Conservation (phyloP, 2,888 invertebrate genomes). For the Eristalis tenax region DNA sequence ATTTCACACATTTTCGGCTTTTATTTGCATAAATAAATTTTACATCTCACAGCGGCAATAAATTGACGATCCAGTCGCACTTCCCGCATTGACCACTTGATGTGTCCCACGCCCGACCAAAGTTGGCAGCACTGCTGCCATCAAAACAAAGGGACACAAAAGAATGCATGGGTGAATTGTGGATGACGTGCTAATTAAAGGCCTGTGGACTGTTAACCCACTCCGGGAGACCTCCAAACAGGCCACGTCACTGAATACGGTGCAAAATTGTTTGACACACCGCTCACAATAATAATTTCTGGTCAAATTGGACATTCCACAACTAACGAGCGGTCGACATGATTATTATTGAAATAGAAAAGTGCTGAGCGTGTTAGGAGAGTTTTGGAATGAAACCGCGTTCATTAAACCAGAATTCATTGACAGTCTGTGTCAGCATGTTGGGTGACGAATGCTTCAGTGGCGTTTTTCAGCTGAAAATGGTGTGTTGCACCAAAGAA, state of each 20-base stretch:
- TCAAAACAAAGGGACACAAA: slow-evolving; percentile 50
- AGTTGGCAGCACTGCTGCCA: slow-evolving; percentile 25
- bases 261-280: slow-evolving; percentile 53
- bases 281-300: slow-evolving; percentile 58
- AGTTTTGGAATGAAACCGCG: slow-evolving; percentile 12
- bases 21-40: slow-evolving; percentile 65
- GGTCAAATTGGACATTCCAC: slow-evolving; percentile 54
- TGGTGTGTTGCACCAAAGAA: neutral
- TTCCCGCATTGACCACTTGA: slow-evolving; percentile 35
- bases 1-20: slow-evolving; percentile 66
- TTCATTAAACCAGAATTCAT: neutral
- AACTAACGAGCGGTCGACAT: slow-evolving; percentile 22
- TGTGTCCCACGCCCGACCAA: neutral
- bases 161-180: slow-evolving; percentile 39
- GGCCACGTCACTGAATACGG: neutral
- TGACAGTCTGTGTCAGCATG: neutral
- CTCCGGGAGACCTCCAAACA: neutral
- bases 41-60: slow-evolving; percentile 43
- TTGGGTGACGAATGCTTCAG: neutral
- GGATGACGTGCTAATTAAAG: slow-evolving; percentile 69
- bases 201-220: slow-evolving; percentile 54
- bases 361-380: slow-evolving; percentile 37
- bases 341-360: slow-evolving; percentile 57
- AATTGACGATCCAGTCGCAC: slow-evolving; percentile 27
- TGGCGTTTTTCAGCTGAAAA: neutral